Conservation (phyloP, 1,140 invertebrate genomes). For the Steinernema khuongi region DNA sequence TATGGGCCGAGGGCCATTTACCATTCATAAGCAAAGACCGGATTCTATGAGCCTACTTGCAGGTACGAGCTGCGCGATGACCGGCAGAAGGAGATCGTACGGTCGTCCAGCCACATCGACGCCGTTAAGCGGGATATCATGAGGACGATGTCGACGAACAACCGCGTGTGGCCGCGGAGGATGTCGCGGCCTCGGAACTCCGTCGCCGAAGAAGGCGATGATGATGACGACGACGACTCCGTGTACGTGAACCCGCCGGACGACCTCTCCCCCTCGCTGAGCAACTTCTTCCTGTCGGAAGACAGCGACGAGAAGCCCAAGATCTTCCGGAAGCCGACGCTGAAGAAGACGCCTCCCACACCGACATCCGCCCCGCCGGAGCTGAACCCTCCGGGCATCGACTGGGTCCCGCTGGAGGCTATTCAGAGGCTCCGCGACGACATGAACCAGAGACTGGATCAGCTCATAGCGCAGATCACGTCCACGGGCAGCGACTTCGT, state of each 20-base stretch:
- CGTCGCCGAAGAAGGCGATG: conserved; percentile 43
- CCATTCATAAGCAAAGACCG: background rate
- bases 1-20: too few species aligned
- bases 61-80: conserved; percentile 65
- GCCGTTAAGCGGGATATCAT: conserved; percentile 63
- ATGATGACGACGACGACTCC: conserved; percentile 35
- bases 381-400: conserved; percentile 22
- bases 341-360: background rate
- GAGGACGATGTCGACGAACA: conserved; percentile 50
- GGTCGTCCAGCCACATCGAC: conserved; percentile 62
- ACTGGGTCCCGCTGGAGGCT: conserved; percentile 34
- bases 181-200: conserved; percentile 27
- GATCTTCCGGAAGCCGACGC: conserved; percentile 2
- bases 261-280: conserved; percentile 5
- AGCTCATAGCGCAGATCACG: conserved; percentile 38
- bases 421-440: conserved; percentile 27
- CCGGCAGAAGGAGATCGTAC: conserved; percentile 61
- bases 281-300: conserved; percentile 5
- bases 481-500: conserved; percentile 15
- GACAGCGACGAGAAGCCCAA: background rate
- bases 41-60: conserved; percentile 24
- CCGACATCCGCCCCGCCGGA: conserved; percentile 37
- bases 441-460: conserved; percentile 40
- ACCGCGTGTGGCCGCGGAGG: conserved; percentile 34
- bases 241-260: background rate